A percentile compares a stretch with the other conserved stretches of the same genome.
Evolutionary conservation across 2,113 vertebrate species (phyloP).

Genomic region (Gambusia holbrooki): DNA sequence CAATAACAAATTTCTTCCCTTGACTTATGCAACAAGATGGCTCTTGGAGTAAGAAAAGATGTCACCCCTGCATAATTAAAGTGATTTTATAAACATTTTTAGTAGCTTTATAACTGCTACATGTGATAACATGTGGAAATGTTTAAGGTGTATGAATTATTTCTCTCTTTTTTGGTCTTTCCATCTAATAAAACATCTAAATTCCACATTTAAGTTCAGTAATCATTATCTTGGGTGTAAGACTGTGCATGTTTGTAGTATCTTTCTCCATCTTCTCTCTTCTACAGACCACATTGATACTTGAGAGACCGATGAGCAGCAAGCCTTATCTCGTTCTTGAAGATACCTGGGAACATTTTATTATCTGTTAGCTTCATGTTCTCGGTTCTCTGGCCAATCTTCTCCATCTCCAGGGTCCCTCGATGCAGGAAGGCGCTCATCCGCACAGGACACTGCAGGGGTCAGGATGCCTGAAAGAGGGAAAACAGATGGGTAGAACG

Average conservation of each 20-base stretch:
- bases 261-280: constrained; percentile 11
- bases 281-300: constrained; percentile 52
- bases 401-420: constrained; percentile 47
- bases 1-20: neutral
- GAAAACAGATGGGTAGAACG: constrained; percentile 14
- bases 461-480: constrained; percentile 46
- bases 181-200: neutral
- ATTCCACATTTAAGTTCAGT: no score
- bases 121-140: no score
- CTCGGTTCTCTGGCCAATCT: constrained; percentile 56
- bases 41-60: neutral
- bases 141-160: neutral
- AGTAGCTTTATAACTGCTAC: neutral
- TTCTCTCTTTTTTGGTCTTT: neutral
- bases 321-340: constrained; percentile 69
- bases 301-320: constrained; percentile 57
- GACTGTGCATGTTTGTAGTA: neutral
- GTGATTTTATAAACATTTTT: neutral
- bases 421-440: constrained; percentile 50
- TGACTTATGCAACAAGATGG: neutral
- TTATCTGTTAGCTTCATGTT: constrained; percentile 66
- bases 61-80: neutral
- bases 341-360: constrained; percentile 66
- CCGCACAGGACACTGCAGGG: constrained; percentile 27
- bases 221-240: neutral